Conservation (phyloP, 1,140 invertebrate species). For the Nasonia vitripennis region DNA sequence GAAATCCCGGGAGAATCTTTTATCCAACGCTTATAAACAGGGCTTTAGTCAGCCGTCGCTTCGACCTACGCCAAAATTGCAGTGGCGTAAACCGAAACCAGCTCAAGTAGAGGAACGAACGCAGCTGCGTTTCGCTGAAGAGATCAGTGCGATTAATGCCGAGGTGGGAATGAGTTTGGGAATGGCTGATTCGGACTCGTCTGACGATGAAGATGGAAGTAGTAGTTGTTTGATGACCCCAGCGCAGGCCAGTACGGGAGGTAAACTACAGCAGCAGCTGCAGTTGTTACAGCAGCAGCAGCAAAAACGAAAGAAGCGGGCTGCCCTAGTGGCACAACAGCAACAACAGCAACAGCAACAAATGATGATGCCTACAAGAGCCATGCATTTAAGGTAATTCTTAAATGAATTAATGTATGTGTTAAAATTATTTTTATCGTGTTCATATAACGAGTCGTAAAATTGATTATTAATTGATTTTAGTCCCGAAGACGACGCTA, state of each 20-base stretch:
- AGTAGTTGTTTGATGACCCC: slow-evolving; percentile 46
- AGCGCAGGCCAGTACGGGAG: slow-evolving; percentile 63
- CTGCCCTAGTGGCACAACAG: slow-evolving; percentile 78
- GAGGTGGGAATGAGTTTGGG: slow-evolving; percentile 66
- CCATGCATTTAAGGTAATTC: slow-evolving; percentile 28
- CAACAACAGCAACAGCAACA: slow-evolving; percentile 35
- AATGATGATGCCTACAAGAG: slow-evolving; percentile 6
- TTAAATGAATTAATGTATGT: neutral
- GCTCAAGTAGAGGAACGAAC: slow-evolving; percentile 71
- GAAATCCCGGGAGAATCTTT: slow-evolving; percentile 81
- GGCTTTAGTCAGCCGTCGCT: slow-evolving; percentile 74
- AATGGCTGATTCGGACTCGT: slow-evolving; percentile 1
- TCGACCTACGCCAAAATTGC: slow-evolving; percentile 72
- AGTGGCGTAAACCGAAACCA: slow-evolving; percentile 72
- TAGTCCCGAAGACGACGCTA: slow-evolving; percentile 64
- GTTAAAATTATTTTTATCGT: no score
- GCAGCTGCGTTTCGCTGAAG: slow-evolving; percentile 68
- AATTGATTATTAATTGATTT: neutral
- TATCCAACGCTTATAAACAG: slow-evolving; percentile 77
- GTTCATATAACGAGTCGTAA: neutral
- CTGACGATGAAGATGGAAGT: slow-evolving; percentile 43
- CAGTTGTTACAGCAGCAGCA: slow-evolving; percentile 72
- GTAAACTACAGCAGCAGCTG: slow-evolving; percentile 51
- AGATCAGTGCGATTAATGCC: slow-evolving; percentile 67
- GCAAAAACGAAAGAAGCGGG: slow-evolving; percentile 80